A percentile compares a stretch with the other conserved stretches of the same genome.
These are phyloP conservation scores for Melanchra persicariae DNA, from an alignment of 2,888 invertebrate genomes.

Conservation along the genomic window DNA sequence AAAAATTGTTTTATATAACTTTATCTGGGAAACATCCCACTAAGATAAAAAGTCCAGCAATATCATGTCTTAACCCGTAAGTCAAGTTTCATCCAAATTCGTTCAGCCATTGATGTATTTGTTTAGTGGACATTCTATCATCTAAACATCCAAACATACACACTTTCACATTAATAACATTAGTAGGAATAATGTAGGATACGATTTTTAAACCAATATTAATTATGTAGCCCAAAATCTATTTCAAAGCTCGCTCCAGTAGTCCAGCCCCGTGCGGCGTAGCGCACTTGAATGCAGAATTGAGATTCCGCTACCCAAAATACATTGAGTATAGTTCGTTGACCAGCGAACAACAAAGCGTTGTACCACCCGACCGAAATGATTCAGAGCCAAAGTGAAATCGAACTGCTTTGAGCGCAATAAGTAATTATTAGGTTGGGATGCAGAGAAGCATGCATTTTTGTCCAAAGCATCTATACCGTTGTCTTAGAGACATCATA, in stretches of 20 bases:
- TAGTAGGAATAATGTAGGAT: background rate
- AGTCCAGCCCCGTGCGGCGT: constrained; percentile 12
- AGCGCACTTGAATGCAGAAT: constrained; percentile 54
- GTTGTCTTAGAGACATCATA: background rate
- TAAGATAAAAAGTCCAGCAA: too few relatives aligned
- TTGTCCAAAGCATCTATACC: background rate
- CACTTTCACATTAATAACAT: background rate
- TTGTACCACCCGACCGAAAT: constrained; percentile 64
- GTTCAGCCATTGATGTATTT: background rate
- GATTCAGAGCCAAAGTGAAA: constrained; percentile 68
- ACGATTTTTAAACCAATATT: constrained; percentile 5
- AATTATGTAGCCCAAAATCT: constrained; percentile 28
- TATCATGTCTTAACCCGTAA: too few relatives aligned
- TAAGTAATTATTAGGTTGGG: constrained; percentile 27
- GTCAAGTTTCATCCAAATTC: too few relatives aligned
- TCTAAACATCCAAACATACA: background rate
- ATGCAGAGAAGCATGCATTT: background rate
- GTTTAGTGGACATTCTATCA: background rate
- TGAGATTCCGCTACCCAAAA: constrained; percentile 58
- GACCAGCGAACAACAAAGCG: constrained; percentile 69
- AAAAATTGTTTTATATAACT: too few relatives aligned
- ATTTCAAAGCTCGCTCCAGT: constrained; percentile 25
- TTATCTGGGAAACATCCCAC: too few relatives aligned
- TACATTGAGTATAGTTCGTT: constrained; percentile 64
- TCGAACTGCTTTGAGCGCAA: constrained; percentile 58